Conservation (phyloP, 92 coral and sea anemone genomes). For the Siderastrea siderea region DNA sequence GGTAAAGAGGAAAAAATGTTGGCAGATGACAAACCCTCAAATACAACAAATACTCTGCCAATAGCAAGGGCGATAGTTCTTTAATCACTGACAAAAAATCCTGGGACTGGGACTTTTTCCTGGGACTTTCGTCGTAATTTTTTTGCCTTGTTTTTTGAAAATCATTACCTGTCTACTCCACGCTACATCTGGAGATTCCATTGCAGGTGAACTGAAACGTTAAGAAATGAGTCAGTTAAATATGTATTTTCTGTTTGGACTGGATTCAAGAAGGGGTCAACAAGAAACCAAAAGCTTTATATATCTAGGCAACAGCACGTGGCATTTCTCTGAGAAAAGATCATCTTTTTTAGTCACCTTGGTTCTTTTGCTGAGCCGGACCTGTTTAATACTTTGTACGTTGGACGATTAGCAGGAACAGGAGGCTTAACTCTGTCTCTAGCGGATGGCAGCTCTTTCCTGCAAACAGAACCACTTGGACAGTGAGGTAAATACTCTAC, state of each 20-base stretch:
- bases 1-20: no score
- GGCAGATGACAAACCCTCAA: no score
- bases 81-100: no score
- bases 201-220: slow-evolving; percentile 18
- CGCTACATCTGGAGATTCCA: slow-evolving; percentile 55
- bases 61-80: no score
- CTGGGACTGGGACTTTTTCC: no score
- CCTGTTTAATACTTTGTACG: slow-evolving; percentile 30
- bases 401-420: slow-evolving; percentile 22
- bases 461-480: background rate
- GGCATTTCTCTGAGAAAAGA: no score
- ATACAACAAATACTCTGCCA: no score
- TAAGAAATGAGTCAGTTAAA: background rate
- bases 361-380: slow-evolving; percentile 34
- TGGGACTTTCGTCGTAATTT: no score
- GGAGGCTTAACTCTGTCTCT: slow-evolving; percentile 23
- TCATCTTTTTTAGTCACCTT: background rate
- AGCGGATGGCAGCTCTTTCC: slow-evolving; percentile 21
- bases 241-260: background rate
- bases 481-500: background rate
- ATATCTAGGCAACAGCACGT: no score
- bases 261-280: background rate
- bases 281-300: background rate
- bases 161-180: slow-evolving; percentile 49
- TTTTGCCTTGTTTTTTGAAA: background rate